Base-by-base conservation (phyloP, 1,140 invertebrate genomes). In the Danaus melanippus region DNA sequence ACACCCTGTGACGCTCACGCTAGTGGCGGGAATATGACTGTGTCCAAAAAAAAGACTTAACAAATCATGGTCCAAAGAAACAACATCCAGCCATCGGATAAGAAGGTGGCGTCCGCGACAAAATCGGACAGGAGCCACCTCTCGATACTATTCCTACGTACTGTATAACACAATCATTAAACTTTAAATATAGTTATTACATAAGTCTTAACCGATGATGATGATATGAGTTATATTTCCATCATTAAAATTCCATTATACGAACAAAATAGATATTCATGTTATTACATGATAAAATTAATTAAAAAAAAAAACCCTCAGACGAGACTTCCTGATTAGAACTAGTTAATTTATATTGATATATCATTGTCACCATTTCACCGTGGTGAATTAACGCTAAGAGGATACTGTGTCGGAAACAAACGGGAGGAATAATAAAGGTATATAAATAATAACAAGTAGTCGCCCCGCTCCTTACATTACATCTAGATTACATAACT, bases 351-450 rank as follows among this genome's bases (percentile, higher is more conserved):
- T 71, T 85, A 85, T 80, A 85, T 65, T 80, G 73, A 80, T 82
- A 82, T 79, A 76, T 85, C 84, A 85, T 85, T 85, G 82, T 85
- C 82, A 84, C 82, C 82, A 83, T 82, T 67, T 69, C 67, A 74
- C 63, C 50, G 39, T 84, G 82, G 82, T 85, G 80, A 85, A 70
- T 71, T 74, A 76, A 67, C 52, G 56, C 71, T 70, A 74, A 46
- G 42, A 7, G 0, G 6, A 7, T 32, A 32, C 7, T 32, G 21
- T 32, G 21, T 32, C 21, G 21, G 21, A 32, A 32, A 32, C 21
- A 32, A 32, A 32, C 21, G 4, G 6, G 21, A 7, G 21, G 6
- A 32, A 32, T 8, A 7, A 32, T 32, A 3, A 32, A 32, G 4
- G 21, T 32, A 32, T 32, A 32, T 32, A 32, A 32, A 32, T 32